Percentiles rank a stretch among this genome's conserved stretches.
phyloP scores from a whole-genome alignment of 2,888 invertebrate species.

The Colostygia pectinataria region DNA sequence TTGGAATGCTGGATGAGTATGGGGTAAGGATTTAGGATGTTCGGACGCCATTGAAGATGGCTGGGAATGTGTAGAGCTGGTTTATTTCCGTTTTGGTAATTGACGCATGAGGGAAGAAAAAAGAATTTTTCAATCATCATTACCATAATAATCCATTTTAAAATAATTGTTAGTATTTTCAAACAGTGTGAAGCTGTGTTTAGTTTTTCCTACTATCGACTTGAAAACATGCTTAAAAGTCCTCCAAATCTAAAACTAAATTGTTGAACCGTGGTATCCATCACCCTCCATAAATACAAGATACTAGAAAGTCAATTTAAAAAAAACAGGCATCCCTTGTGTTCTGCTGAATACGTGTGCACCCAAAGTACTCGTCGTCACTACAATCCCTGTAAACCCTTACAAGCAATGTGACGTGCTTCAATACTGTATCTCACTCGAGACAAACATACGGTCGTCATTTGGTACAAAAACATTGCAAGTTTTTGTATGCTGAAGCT shows the following conservation, averaged over 20 bases:
- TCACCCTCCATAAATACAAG: slow-evolving; percentile 25
- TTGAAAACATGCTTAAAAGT: slow-evolving; percentile 15
- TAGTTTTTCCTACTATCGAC: slow-evolving; percentile 44
- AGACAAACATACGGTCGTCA: slow-evolving; percentile 49
- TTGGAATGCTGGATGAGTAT: slow-evolving; percentile 81
- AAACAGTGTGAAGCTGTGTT: slow-evolving; percentile 46
- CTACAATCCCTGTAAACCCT: slow-evolving; percentile 50
- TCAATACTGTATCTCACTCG: slow-evolving; percentile 47
- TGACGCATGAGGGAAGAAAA: slow-evolving; percentile 73
- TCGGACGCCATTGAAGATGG: slow-evolving; percentile 79
- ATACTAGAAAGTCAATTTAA: slow-evolving; percentile 16
- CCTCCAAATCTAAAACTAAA: not conserved
- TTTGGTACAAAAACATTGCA: slow-evolving; percentile 36
- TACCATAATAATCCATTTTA: slow-evolving; percentile 29
- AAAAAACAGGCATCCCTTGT: slow-evolving; percentile 21
- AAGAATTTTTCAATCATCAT: slow-evolving; percentile 52
- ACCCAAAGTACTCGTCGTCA: slow-evolving; percentile 48
- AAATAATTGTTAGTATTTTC: slow-evolving; percentile 48
- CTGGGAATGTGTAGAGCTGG: slow-evolving; percentile 81
- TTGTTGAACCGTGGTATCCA: slow-evolving; percentile 28
- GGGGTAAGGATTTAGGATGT: slow-evolving; percentile 74
- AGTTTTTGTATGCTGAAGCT: slow-evolving; percentile 3
- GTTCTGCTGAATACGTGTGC: slow-evolving; percentile 47
- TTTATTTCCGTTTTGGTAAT: slow-evolving; percentile 67
- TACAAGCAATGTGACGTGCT: slow-evolving; percentile 62